phyloP scores from a whole-genome alignment of 2,113 vertebrate species.

The Seriola dumerili region DNA sequence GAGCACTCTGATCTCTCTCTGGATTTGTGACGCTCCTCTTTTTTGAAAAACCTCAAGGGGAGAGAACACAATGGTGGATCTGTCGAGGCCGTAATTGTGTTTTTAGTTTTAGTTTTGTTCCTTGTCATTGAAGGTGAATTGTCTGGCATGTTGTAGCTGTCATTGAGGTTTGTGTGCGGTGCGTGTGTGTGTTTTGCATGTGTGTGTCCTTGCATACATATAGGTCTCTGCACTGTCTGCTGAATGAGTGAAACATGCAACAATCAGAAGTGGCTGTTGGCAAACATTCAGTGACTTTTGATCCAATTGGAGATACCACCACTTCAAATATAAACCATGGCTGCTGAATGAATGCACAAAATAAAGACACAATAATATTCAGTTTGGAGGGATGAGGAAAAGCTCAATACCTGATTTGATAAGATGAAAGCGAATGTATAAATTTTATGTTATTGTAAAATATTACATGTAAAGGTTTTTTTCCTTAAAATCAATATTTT shows the following conservation, averaged over 20 bases:
- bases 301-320: constrained; percentile 1
- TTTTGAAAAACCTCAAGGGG: constrained; percentile 42
- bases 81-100: constrained; percentile 68
- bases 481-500: not conserved
- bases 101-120: constrained; percentile 64
- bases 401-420: not conserved
- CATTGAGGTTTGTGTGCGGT: constrained; percentile 55
- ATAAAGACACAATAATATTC: not conserved
- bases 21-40: constrained; percentile 64
- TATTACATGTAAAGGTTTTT: not conserved
- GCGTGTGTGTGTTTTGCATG: constrained; percentile 30
- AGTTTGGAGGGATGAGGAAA: not conserved
- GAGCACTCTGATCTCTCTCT: constrained; percentile 74
- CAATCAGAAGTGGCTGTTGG: constrained; percentile 27
- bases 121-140: constrained; percentile 73
- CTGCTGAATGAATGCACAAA: not conserved
- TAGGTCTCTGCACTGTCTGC: constrained; percentile 44
- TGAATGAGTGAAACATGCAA: constrained; percentile 35
- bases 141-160: constrained; percentile 65
- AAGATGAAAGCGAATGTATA: not conserved
- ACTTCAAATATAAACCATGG: not conserved
- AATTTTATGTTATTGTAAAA: not conserved
- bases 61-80: constrained; percentile 68
- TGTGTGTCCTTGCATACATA: constrained; percentile 50
- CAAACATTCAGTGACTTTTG: constrained; percentile 31